Evolutionary conservation across 2,113 vertebrate genomes (phyloP).

Genomic region (Epinephelus cyanopodus): DNA sequence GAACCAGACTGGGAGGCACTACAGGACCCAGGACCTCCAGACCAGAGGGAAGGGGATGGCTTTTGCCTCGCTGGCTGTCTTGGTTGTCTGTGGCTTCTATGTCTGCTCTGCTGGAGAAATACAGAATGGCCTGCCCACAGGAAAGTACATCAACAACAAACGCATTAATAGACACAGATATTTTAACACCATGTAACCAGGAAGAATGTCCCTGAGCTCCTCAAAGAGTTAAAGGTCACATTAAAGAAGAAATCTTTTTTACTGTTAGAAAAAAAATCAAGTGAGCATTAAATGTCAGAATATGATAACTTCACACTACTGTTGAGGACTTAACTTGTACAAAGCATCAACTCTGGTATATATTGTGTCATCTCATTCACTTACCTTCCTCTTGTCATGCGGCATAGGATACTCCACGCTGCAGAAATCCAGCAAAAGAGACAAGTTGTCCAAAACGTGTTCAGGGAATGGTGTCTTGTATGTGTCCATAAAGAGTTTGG

Average conservation of each 20-base stretch:
- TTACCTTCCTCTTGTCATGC: slow-evolving; percentile 84
- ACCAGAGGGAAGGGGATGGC: slow-evolving; percentile 52
- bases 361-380: background rate
- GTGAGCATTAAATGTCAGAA: background rate
- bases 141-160: background rate
- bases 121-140: slow-evolving; percentile 88
- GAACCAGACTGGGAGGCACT: slow-evolving; percentile 84
- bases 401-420: slow-evolving; percentile 87
- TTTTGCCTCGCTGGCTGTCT: slow-evolving; percentile 17
- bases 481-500: slow-evolving; percentile 89
- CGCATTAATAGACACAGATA: background rate
- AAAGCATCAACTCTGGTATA: background rate
- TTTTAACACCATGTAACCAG: background rate
- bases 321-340: background rate
- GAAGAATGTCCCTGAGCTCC: background rate
- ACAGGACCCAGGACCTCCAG: slow-evolving; percentile 41
- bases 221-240: background rate
- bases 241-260: background rate
- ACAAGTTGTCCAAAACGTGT: slow-evolving; percentile 86
- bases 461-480: slow-evolving; percentile 89
- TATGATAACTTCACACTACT: background rate
- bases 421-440: slow-evolving; percentile 88
- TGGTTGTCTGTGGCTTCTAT: background rate
- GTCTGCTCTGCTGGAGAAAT: slow-evolving; percentile 78
- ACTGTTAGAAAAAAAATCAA: background rate